phyloP scores from a whole-genome alignment of 2,888 invertebrate genomes.

The Lathronympha strigana region DNA sequence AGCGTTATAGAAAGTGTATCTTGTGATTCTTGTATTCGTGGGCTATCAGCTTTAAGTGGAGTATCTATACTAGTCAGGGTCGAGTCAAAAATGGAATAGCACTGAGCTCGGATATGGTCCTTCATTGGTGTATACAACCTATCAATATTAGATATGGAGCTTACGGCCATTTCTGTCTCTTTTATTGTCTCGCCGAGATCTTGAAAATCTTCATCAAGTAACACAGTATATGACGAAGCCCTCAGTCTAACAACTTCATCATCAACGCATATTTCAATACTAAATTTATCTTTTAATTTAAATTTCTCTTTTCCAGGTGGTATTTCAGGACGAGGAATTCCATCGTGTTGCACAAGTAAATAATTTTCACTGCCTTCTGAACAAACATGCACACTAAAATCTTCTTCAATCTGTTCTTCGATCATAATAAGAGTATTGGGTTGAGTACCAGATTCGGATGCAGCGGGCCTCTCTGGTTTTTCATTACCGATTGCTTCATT shows the following conservation, averaged over 20 bases:
- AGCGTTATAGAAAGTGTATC: constrained; percentile 65
- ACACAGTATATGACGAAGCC: constrained; percentile 60
- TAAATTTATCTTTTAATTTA: constrained; percentile 72
- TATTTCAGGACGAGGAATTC: constrained; percentile 50
- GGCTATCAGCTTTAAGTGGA: constrained; percentile 65
- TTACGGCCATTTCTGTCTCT: constrained; percentile 72
- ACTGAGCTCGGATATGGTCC: constrained; percentile 62
- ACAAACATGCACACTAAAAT: constrained; percentile 66
- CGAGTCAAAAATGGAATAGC: constrained; percentile 76
- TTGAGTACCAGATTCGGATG: constrained; percentile 42
- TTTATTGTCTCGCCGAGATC: constrained; percentile 53
- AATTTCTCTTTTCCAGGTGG: constrained; percentile 47
- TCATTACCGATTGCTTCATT: constrained; percentile 45
- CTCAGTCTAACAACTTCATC: constrained; percentile 68
- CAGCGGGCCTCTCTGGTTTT: constrained; percentile 32
- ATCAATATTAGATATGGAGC: constrained; percentile 66
- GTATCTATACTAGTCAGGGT: constrained; percentile 78
- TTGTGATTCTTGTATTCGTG: constrained; percentile 50
- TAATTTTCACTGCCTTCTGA: constrained; percentile 67
- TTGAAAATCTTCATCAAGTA: constrained; percentile 59
- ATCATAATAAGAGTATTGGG: constrained; percentile 55
- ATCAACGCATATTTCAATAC: constrained; percentile 75
- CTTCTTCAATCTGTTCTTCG: constrained; percentile 64
- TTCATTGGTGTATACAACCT: constrained; percentile 74
- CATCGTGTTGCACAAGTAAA: constrained; percentile 57